phyloP scores from a whole-genome alignment of 2,888 invertebrate species.

The Caenorhabditis sp. region DNA sequence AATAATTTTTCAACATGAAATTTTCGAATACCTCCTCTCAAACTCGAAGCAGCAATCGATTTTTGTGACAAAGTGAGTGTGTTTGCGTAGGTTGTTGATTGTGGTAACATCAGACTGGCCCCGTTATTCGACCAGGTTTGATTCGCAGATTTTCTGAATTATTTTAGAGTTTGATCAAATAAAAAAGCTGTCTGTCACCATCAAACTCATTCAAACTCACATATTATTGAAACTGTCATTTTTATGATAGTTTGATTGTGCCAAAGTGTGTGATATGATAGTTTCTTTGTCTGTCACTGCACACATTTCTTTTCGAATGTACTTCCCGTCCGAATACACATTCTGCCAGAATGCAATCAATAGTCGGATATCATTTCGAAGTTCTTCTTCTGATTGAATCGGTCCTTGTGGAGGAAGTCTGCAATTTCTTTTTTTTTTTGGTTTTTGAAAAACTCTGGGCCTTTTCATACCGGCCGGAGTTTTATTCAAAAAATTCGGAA shows the following conservation, averaged over 20 bases:
- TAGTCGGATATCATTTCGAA: slow-evolving; percentile 87
- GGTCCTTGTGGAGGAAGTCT: slow-evolving; percentile 81
- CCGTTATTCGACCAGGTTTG: slow-evolving; percentile 3
- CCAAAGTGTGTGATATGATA: slow-evolving; percentile 20
- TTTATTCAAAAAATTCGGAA: no score
- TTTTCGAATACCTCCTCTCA: not conserved
- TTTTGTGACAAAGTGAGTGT: slow-evolving; percentile 51
- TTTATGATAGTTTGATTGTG: slow-evolving; percentile 26
- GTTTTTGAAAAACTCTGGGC: no score
- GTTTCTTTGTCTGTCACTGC: slow-evolving; percentile 32
- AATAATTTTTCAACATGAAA: no score
- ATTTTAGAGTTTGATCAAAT: not conserved
- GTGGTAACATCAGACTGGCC: slow-evolving; percentile 28
- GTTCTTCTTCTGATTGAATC: slow-evolving; percentile 79
- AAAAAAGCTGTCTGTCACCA: not conserved
- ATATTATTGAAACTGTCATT: not conserved
- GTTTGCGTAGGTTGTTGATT: slow-evolving; percentile 58
- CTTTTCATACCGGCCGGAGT: no score
- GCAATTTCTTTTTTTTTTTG: no score
- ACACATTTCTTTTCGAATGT: slow-evolving; percentile 70
- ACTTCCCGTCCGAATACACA: slow-evolving; percentile 79
- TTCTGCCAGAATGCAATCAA: slow-evolving; percentile 93
- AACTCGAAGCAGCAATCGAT: slow-evolving; percentile 12
- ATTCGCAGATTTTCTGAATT: not conserved
- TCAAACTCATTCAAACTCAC: not conserved